A percentile compares a stretch with the other conserved stretches of the same genome.
These are phyloP conservation scores for Phrynocephalus guinanensis DNA, from an alignment of 2,797 vertebrate genomes.

Conservation along the genomic window DNA sequence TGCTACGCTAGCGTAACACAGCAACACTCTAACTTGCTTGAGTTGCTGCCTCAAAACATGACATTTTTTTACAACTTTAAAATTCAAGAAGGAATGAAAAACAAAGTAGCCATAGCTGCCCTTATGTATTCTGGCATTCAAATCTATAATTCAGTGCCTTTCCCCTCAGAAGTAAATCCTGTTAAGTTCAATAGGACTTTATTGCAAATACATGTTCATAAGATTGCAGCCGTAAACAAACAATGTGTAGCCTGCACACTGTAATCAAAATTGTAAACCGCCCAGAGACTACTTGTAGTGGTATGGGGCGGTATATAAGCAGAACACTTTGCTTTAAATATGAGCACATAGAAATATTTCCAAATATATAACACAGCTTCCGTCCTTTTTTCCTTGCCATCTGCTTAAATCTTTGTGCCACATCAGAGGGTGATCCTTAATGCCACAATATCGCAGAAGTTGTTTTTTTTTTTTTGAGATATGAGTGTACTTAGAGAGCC, in stretches of 20 bases:
- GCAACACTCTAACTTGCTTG: neutral
- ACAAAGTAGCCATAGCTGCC: neutral
- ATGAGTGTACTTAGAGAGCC: neutral
- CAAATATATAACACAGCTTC: rapidly evolving
- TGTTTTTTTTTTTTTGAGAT: neutral
- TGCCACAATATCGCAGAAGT: neutral
- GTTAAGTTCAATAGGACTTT: neutral
- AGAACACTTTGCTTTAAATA: too few relatives aligned
- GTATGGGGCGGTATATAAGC: too few relatives aligned
- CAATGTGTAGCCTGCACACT: too few relatives aligned
- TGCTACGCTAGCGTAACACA: neutral
- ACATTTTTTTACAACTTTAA: neutral
- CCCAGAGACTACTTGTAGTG: too few relatives aligned
- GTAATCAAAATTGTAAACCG: too few relatives aligned
- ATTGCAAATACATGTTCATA: too few relatives aligned
- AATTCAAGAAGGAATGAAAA: neutral
- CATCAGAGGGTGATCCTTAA: neutral
- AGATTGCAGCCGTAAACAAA: too few relatives aligned
- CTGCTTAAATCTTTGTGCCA: neutral
- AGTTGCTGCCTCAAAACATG: neutral
- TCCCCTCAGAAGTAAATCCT: neutral
- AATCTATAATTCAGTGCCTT: too few relatives aligned
- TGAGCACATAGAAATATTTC: neutral
- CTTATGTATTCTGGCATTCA: neutral
- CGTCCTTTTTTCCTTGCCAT: too few relatives aligned